phyloP scores from a whole-genome alignment of 2,797 vertebrate genomes.

The Benthosema pterotum region DNA sequence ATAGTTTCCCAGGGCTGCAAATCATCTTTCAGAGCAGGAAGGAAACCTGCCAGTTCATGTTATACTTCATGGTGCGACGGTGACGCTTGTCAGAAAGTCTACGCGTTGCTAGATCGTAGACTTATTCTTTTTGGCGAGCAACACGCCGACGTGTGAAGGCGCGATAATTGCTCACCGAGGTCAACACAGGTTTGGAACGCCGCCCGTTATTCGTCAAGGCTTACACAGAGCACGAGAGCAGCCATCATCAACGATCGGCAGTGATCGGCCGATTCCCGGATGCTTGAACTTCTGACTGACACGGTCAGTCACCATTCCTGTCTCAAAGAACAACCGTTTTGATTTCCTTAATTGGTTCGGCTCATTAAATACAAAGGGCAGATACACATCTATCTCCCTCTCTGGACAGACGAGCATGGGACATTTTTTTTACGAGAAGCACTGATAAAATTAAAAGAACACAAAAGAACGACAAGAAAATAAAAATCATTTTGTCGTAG shows the following conservation, averaged over 20 bases:
- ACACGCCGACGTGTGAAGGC: too few species aligned
- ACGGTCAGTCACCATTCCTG: slow-evolving; percentile 49
- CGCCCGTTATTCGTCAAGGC: slow-evolving; percentile 50
- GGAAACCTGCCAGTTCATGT: not conserved
- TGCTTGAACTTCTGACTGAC: slow-evolving; percentile 58
- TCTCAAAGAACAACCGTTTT: slow-evolving; percentile 56
- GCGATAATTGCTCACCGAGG: slow-evolving; percentile 62
- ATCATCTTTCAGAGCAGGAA: slow-evolving; percentile 31
- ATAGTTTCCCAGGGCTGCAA: too few species aligned
- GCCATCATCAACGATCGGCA: slow-evolving; percentile 21
- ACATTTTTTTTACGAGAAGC: slow-evolving; percentile 74
- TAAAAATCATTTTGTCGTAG: slow-evolving; percentile 38
- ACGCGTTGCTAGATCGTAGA: too few species aligned
- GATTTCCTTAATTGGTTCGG: slow-evolving; percentile 42
- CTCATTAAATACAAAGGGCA: slow-evolving; percentile 54
- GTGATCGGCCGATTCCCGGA: slow-evolving; percentile 48
- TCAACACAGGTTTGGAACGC: slow-evolving; percentile 56
- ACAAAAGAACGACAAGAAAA: slow-evolving; percentile 51
- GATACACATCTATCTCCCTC: slow-evolving; percentile 53
- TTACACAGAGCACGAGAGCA: slow-evolving; percentile 57
- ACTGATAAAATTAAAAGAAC: slow-evolving; percentile 58
- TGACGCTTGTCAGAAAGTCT: too few species aligned
- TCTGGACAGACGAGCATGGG: slow-evolving; percentile 65
- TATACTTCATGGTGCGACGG: not conserved
- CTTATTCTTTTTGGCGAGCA: too few species aligned